Percentiles rank a stretch among this genome's conserved stretches.
phyloP scores from a whole-genome alignment of 2,113 vertebrate genomes.

The Phyllostomus discolor region DNA sequence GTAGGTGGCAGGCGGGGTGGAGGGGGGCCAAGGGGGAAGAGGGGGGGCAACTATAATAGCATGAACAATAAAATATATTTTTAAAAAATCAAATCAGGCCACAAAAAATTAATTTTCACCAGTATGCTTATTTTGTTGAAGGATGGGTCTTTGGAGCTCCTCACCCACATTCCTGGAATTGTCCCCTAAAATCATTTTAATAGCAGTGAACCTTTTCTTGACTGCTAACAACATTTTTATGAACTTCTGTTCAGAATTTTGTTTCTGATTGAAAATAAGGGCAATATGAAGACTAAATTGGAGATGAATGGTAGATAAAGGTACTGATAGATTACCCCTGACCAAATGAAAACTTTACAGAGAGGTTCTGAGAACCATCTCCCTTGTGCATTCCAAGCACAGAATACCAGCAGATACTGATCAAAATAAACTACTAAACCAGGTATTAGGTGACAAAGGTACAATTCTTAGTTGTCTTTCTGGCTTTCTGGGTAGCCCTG shows the following conservation, averaged over 20 bases:
- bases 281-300: background rate
- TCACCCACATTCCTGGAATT: background rate
- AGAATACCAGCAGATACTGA: background rate
- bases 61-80: too few species aligned
- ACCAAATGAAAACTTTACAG: background rate
- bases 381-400: background rate
- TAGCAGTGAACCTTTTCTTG: background rate
- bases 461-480: background rate
- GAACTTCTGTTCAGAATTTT: background rate
- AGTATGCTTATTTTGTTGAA: conserved; percentile 19
- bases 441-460: background rate
- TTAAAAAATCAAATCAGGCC: background rate
- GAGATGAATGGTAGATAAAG: conserved; percentile 26
- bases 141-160: background rate
- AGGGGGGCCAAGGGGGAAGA: too few species aligned
- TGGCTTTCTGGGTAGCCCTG: background rate
- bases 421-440: background rate
- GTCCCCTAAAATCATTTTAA: background rate
- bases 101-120: background rate
- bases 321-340: background rate
- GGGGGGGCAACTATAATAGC: too few species aligned
- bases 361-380: background rate
- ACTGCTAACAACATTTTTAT: conserved; percentile 19
- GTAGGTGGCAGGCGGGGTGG: too few species aligned
- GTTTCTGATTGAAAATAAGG: background rate